Percentiles rank a stretch among this genome's conserved stretches.
Evolutionary conservation across 2,888 invertebrate species (phyloP).

Genomic region (Caenorhabditis sp.): DNA sequence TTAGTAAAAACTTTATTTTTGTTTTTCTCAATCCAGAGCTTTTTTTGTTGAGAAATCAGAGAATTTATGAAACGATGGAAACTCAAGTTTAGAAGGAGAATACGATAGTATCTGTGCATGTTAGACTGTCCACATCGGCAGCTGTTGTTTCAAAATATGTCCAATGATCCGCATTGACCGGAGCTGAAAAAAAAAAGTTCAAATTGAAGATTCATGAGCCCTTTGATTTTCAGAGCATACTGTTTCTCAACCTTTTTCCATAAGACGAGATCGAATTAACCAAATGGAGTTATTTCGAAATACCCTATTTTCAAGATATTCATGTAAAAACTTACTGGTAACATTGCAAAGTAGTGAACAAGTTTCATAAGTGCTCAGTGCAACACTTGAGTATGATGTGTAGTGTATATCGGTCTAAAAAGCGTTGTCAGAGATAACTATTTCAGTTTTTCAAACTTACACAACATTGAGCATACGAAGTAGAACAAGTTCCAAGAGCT

Average conservation of each 20-base stretch:
- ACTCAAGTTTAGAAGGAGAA: conserved; percentile 14
- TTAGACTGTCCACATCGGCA: conserved; percentile 30
- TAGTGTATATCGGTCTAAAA: conserved; percentile 27
- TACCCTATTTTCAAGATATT: not conserved
- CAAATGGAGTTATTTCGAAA: not conserved
- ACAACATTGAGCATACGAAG: conserved; percentile 29
- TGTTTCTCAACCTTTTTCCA: no score
- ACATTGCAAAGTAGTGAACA: conserved; percentile 16
- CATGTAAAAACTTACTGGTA: conserved; percentile 13
- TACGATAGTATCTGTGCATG: conserved; percentile 31
- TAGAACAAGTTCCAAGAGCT: conserved; percentile 18
- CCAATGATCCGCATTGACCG: conserved; percentile 20
- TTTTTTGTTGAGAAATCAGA: not conserved
- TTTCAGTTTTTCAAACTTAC: conserved; percentile 11
- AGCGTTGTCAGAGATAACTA: not conserved
- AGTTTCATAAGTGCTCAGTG: conserved; percentile 20
- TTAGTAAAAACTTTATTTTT: no score
- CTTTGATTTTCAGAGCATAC: no score
- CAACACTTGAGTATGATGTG: conserved; percentile 29
- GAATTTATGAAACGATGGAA: not conserved
- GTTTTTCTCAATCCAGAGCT: no score
- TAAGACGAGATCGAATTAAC: not conserved
- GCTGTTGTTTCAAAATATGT: conserved; percentile 36
- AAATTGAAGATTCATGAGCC: no score
- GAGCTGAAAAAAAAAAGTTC: not conserved